Base-by-base conservation (phyloP, 2,888 invertebrate genomes). In the Myathropa florea region DNA sequence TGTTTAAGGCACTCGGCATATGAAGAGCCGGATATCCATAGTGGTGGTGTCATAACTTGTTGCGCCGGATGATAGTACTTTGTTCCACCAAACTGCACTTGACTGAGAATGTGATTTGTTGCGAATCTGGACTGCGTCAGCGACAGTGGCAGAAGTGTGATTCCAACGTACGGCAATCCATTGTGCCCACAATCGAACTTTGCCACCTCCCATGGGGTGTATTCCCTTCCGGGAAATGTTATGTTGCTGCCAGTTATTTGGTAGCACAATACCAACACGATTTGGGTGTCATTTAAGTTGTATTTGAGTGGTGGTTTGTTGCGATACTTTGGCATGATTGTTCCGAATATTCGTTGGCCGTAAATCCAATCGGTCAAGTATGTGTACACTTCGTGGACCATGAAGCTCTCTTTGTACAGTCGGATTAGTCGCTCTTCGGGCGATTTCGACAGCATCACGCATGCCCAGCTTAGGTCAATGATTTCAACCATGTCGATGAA, bases 261-360 rank as follows among this genome's bases (percentile, higher is more conserved):
- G 39, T 88, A 89, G 55, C 91, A 91, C 0, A 91, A 72, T 0
- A 89, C 90, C 63, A 91, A 64, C 6, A 91, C 89, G 60, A 91
- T 90, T 88, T 91, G 90, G 0, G 89, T 89, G 75, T 91, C 90
- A 68, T 90, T 90, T 0, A 91, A 73, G 63, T 89, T 88, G 72
- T 89, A 89, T 26, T 89, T 89, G 2, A 91, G 73, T 0, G 90
- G 89, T 10, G 89, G 85, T 30, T 90, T 90, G 53, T 89, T 88
- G 28, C 91, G 89, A 78, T 91, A 91, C 24, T 89, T 89, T 1
- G 91, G 90, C 88, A 89, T 88, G 18, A 91, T 89, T 14, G 90
- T 90, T 4, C 90, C 90, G 57, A 90, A 90, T 7, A 90, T 87
- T 0, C 90, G 89, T 61, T 89, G 77, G 2, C 65, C 68, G 6